These are phyloP conservation scores for Cephus sareptanus DNA, from an alignment of 2,888 invertebrate species.

Conservation along the genomic window DNA sequence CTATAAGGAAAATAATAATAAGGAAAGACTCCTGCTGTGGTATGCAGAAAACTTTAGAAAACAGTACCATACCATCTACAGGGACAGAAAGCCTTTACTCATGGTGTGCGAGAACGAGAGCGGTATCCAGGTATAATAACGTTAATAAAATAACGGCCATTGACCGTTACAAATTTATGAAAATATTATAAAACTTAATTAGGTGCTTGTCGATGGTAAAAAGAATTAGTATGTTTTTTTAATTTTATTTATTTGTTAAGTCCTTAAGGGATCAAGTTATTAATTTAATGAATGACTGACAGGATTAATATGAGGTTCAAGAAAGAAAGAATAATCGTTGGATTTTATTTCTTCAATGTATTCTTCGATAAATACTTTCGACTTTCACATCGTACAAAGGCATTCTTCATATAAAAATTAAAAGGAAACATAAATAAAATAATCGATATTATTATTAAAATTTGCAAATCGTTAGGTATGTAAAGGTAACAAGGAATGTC, in stretches of 20 bases:
- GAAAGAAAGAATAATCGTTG: slow-evolving; percentile 28
- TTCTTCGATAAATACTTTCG: slow-evolving; percentile 54
- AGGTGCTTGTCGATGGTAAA: neutral
- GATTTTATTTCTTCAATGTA: slow-evolving; percentile 45
- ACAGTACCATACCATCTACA: slow-evolving; percentile 73
- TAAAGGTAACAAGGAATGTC: slow-evolving; percentile 38
- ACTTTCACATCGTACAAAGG: slow-evolving; percentile 52
- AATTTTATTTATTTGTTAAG: neutral
- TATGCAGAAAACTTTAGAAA: slow-evolving; percentile 83
- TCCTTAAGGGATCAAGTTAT: neutral
- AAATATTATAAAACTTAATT: neutral
- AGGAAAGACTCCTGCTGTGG: slow-evolving; percentile 78
- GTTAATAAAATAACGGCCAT: neutral
- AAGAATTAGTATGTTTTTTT: neutral
- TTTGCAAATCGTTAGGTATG: slow-evolving; percentile 14
- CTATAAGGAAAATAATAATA: slow-evolving; percentile 75
- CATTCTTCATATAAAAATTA: slow-evolving; percentile 42
- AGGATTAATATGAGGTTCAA: neutral
- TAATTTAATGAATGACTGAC: neutral
- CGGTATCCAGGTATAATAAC: slow-evolving; percentile 73
- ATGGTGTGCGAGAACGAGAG: slow-evolving; percentile 82
- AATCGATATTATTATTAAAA: slow-evolving; percentile 25
- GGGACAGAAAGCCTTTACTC: slow-evolving; percentile 74
- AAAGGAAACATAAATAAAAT: slow-evolving; percentile 31
- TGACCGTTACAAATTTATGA: neutral